Evolutionary conservation across 2,888 invertebrate species (phyloP).

Genomic region (Formica aserva): DNA sequence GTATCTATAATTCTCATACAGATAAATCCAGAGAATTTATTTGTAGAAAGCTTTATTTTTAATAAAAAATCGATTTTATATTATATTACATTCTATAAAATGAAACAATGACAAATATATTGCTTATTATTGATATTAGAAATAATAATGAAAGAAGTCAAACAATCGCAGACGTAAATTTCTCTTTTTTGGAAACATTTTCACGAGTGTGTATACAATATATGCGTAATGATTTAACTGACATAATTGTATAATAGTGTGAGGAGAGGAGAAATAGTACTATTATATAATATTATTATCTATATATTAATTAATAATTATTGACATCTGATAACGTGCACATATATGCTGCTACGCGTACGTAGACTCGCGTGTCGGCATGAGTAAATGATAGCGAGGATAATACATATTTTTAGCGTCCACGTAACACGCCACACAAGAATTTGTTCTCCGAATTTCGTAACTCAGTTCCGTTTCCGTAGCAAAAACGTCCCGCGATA

Average conservation of each 20-base stretch:
- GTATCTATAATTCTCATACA: neutral
- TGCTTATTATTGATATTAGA: neutral
- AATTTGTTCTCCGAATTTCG: slow-evolving; percentile 37
- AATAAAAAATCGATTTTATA: neutral
- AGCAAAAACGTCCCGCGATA: neutral
- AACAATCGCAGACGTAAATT: neutral
- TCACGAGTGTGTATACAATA: neutral
- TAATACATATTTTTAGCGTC: slow-evolving; percentile 46
- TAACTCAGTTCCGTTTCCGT: slow-evolving; percentile 33
- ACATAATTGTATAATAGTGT: neutral
- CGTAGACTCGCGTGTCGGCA: neutral
- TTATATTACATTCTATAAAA: neutral
- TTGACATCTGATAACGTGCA: slow-evolving; percentile 8
- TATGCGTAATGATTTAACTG: slow-evolving; percentile 7
- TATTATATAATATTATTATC: neutral
- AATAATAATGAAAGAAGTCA: neutral
- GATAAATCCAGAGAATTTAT: neutral
- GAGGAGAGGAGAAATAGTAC: neutral
- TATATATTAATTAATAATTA: neutral
- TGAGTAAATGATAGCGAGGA: slow-evolving; percentile 25
- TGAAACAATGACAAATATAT: neutral
- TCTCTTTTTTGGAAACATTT: neutral
- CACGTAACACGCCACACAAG: slow-evolving; percentile 7
- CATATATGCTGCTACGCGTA: neutral
- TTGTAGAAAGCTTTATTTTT: neutral